Conservation (phyloP, 2,888 invertebrate species). For the Limnephilus marmoratus region DNA sequence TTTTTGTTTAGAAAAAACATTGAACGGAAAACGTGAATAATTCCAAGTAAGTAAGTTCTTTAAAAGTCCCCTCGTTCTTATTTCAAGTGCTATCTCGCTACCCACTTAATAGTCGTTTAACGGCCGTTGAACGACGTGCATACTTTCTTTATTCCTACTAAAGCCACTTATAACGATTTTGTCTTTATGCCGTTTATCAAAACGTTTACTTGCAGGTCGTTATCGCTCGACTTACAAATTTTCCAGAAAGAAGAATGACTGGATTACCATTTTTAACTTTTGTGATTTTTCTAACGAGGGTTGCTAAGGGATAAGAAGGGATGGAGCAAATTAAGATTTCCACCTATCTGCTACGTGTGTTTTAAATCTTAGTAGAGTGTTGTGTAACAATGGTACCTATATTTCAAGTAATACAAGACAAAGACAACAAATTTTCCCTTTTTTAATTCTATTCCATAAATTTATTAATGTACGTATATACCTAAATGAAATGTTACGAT, state of each 20-base stretch:
- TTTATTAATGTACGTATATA: no score
- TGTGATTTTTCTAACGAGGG: slow-evolving; percentile 9
- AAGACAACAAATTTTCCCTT: no score
- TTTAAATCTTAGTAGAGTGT: neutral
- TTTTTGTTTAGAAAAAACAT: neutral
- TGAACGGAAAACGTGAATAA: neutral
- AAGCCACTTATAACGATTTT: slow-evolving; percentile 57
- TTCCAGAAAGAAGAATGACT: neutral
- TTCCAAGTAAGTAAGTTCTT: slow-evolving; percentile 15
- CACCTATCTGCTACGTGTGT: neutral
- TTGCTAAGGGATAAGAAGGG: neutral
- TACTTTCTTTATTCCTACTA: slow-evolving; percentile 57
- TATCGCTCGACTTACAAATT: slow-evolving; percentile 47
- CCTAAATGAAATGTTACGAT: no score
- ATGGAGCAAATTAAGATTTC: neutral
- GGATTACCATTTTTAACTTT: slow-evolving; percentile 37
- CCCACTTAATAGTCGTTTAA: slow-evolving; percentile 64
- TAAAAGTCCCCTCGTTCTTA: slow-evolving; percentile 18
- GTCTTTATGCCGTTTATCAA: slow-evolving; percentile 56
- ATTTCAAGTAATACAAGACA: no score
- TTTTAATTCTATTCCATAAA: no score
- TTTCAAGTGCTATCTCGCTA: slow-evolving; percentile 43
- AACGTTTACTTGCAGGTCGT: slow-evolving; percentile 52
- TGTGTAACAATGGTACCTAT: no score
- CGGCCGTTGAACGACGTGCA: slow-evolving; percentile 64